Percentiles rank a stretch among this genome's conserved stretches.
These are phyloP conservation scores for Channa argus DNA, from an alignment of 2,113 vertebrate genomes.

Conservation along the genomic window DNA sequence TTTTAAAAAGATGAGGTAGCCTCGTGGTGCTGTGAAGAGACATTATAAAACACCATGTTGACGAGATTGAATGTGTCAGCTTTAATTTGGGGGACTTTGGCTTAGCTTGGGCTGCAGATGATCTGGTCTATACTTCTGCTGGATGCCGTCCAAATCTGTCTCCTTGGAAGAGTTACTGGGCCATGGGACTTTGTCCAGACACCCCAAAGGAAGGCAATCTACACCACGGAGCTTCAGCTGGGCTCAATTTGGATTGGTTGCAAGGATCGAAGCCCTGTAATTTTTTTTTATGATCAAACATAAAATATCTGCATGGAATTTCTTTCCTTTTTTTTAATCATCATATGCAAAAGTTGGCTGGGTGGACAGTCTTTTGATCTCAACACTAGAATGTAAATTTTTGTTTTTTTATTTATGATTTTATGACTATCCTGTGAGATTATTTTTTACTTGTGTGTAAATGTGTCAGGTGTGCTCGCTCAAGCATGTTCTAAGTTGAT, in stretches of 20 bases:
- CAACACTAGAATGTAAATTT: constrained; percentile 13
- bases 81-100: constrained; percentile 72
- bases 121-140: constrained; percentile 72
- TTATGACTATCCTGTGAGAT: background rate
- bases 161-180: constrained; percentile 76
- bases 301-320: constrained; percentile 40
- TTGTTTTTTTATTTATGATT: constrained; percentile 10
- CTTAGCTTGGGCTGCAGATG: constrained; percentile 67
- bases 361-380: constrained; percentile 34
- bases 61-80: constrained; percentile 77
- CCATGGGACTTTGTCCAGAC: constrained; percentile 76
- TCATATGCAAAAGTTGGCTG: constrained; percentile 21
- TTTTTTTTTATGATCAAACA: constrained; percentile 42
- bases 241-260: constrained; percentile 51
- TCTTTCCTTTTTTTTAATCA: constrained; percentile 27
- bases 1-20: constrained; percentile 51
- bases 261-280: constrained; percentile 4
- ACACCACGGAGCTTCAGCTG: constrained; percentile 58
- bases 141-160: constrained; percentile 76
- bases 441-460: background rate
- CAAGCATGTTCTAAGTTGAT: constrained; percentile 11
- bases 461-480: constrained; percentile 8
- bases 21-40: constrained; percentile 40
- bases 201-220: constrained; percentile 68
- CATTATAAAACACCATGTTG: constrained; percentile 60